A percentile compares a stretch with the other conserved stretches of the same genome.
phyloP scores from a whole-genome alignment of 2,797 vertebrate genomes.

The Agapornis canus region DNA sequence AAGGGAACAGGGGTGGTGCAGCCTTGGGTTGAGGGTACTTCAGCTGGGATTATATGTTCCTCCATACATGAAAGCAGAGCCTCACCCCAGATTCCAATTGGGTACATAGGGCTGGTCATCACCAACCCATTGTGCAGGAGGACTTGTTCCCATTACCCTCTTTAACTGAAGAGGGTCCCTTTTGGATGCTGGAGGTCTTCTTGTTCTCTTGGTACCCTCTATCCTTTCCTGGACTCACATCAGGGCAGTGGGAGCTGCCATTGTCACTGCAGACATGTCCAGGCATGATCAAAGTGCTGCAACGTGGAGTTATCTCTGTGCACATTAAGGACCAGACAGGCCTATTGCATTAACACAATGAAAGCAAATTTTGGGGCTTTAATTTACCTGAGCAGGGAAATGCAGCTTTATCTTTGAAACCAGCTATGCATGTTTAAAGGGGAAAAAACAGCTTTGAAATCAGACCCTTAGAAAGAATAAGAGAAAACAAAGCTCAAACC shows the following conservation, averaged over 20 bases:
- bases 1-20: background rate
- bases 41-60: background rate
- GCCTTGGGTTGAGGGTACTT: background rate
- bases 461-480: background rate
- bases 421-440: background rate
- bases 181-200: background rate
- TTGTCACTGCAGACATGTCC: background rate
- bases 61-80: background rate
- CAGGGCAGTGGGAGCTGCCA: background rate
- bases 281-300: background rate
- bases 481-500: background rate
- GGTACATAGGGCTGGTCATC: background rate
- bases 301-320: background rate
- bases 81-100: background rate
- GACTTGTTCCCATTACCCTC: background rate
- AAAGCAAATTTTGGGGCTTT: background rate
- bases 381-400: background rate
- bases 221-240: accelerated
- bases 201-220: background rate
- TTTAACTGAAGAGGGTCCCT: background rate
- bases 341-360: background rate
- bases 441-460: background rate
- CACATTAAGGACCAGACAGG: background rate
- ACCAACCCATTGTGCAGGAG: background rate
- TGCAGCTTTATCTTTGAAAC: background rate